A percentile compares a stretch with the other conserved stretches of the same genome.
Evolutionary conservation across 2,113 vertebrate genomes (phyloP).

Genomic region (Dissostichus mawsoni): DNA sequence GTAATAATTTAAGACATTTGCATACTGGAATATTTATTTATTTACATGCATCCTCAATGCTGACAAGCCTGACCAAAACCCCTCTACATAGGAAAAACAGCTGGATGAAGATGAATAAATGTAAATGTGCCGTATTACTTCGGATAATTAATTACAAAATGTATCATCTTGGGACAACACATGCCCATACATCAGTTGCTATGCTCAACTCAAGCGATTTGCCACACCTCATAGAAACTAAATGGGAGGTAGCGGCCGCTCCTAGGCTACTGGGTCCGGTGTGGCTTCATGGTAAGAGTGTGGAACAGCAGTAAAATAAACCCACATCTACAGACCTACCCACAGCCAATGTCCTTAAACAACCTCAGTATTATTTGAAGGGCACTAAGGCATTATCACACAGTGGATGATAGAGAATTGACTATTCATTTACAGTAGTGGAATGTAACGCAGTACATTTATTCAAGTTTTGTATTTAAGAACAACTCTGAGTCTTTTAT

Average conservation of each 20-base stretch:
- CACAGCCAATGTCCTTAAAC: constrained; percentile 28
- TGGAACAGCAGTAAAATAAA: constrained; percentile 13
- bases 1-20: constrained; percentile 1
- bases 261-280: not conserved
- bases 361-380: not conserved
- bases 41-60: not conserved
- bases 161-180: too few species aligned
- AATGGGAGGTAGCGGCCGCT: not conserved
- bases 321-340: constrained; percentile 23
- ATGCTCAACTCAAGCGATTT: not conserved
- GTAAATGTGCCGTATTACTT: too few species aligned
- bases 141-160: too few species aligned
- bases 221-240: not conserved
- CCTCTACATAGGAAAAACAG: too few species aligned
- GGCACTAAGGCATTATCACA: not conserved
- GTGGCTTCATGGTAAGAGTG: constrained; percentile 36
- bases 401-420: not conserved
- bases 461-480: too few species aligned
- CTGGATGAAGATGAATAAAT: too few species aligned
- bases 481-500: too few species aligned
- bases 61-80: too few species aligned
- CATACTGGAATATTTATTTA: not conserved
- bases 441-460: too few species aligned
- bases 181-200: too few species aligned
- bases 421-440: not conserved